Evolutionary conservation across 92 coral and sea anemone species (phyloP), one percentile per base, ranked within the genome.

Genomic region (Epizoanthus rinbou): DNA sequence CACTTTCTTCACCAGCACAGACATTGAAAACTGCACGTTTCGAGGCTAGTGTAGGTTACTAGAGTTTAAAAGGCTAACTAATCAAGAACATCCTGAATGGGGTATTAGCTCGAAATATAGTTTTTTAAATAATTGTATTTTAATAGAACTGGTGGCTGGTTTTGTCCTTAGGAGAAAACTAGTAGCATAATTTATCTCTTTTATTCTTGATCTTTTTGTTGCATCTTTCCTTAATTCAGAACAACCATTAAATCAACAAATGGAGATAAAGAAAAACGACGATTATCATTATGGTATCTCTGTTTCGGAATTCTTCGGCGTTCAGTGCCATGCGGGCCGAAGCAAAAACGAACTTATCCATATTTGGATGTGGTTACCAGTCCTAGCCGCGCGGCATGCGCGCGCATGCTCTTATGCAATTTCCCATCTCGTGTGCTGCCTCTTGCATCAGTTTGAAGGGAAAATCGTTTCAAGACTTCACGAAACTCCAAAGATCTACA

Each of bases 391-490:
- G 8, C 23, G 58, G 31, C 23, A 25, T 75, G 80, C 80, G 80
- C 80, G 80, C 66, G 80, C 80, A 75, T 57, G 68, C 10, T 71
- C 66, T 75, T 57, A 56, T 75, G 66, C 66, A 57, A 56, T 56
- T 31, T 57, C 64, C 17, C 53, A 4, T 41, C 76, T 71, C 76
- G 76, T 37, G 76, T 21, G 58, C 76, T 17, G 76, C 25, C 53
- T 75, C 80, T 75, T 75, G 80, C 80, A 75, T 75, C 80, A 75
- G 80, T 64, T 75, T 8, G 5, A 56, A 57, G 68, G 54, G 5
- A 24, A 22, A 8, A 54, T 57, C 17, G 19, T 18, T 10, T 47
- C 37, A 50, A 3, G 13, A 53, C 25, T 16, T 35, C 28, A 8
- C 33, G 14, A 1, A 52, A 24, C 25, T 57, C 45, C 54, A 50